Conservation (phyloP, 2,797 vertebrate genomes). For the Brachymystax lenok region DNA sequence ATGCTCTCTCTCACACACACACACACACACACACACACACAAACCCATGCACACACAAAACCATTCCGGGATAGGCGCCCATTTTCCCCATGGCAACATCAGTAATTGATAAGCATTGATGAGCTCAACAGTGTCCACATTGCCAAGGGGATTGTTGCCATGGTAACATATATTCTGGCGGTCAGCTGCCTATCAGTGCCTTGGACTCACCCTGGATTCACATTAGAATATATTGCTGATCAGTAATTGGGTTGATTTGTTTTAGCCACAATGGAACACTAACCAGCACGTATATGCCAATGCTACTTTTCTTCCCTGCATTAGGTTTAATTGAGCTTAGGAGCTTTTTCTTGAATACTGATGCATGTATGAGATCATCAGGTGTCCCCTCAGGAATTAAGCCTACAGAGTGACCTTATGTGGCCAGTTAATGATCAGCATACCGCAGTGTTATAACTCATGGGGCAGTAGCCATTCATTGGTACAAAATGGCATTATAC, state of each 20-base stretch:
- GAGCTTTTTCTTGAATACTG: not conserved
- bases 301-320: not conserved
- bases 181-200: conserved; percentile 40
- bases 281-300: not conserved
- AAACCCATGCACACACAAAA: not conserved
- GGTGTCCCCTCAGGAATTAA: not conserved
- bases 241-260: not conserved
- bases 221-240: not conserved
- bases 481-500: not conserved
- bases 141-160: conserved; percentile 57
- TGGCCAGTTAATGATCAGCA: conserved; percentile 19
- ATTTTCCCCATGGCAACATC: conserved; percentile 16
- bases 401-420: conserved; percentile 41
- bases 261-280: not conserved
- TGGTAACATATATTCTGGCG: conserved; percentile 45
- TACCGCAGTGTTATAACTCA: not conserved
- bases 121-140: conserved; percentile 40
- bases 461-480: conserved; percentile 22
- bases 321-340: conserved; percentile 14
- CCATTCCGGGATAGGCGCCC: not conserved
- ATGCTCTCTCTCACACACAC: not conserved
- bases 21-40: conserved; percentile 4
- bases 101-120: conserved; percentile 56
- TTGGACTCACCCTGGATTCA: conserved; percentile 28
- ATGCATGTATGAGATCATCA: not conserved